Conservation (phyloP, 2,797 vertebrate genomes). For the Denticeps clupeoides region DNA sequence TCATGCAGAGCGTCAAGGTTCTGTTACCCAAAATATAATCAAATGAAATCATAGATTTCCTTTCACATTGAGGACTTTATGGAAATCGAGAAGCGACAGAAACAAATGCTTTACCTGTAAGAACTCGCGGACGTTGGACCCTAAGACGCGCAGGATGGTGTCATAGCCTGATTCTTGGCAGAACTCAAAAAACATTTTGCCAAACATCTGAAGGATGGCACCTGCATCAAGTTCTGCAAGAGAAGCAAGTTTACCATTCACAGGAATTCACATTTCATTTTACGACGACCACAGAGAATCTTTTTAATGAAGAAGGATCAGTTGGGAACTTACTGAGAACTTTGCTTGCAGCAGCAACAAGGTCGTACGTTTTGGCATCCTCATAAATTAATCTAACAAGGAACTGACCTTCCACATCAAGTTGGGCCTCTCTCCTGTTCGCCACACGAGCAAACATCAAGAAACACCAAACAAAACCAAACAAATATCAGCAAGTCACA, state of each 20-base stretch:
- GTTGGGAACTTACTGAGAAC: constrained; percentile 93
- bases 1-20: constrained; percentile 95
- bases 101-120: constrained; percentile 79
- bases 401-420: constrained; percentile 97
- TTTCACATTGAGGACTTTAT: neutral
- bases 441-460: too few species aligned
- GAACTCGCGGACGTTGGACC: constrained; percentile 96
- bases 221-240: constrained; percentile 87
- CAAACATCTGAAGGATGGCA: constrained; percentile 95
- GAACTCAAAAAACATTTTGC: constrained; percentile 99
- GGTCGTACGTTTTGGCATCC: constrained; percentile 93
- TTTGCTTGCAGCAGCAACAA: constrained; percentile 94
- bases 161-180: constrained; percentile 98
- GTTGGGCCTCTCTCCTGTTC: constrained; percentile 85
- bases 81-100: too few species aligned
- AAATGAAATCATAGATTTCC: neutral
- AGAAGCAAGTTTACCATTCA: too few species aligned
- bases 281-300: too few species aligned
- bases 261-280: too few species aligned
- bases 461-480: too few species aligned
- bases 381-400: constrained; percentile 97
- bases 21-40: constrained; percentile 41
- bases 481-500: too few species aligned
- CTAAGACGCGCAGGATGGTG: constrained; percentile 89
- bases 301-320: neutral